Conservation (phyloP, 2,888 invertebrate genomes). For the Drosophila seclusa region DNA sequence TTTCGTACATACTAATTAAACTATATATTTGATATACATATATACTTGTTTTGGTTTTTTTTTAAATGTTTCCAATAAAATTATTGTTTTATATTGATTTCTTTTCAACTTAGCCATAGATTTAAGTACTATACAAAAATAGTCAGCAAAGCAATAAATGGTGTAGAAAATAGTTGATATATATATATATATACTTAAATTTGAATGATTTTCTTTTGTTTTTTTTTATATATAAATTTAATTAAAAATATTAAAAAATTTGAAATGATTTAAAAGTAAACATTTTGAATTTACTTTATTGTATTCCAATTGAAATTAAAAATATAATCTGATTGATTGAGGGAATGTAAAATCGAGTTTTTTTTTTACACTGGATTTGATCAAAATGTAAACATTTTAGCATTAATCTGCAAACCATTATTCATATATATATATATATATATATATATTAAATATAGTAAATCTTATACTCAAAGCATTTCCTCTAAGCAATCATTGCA, state of each 20-base stretch:
- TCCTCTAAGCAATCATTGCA: not conserved
- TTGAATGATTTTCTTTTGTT: not conserved
- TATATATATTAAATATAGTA: not conserved
- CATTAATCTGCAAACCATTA: not conserved
- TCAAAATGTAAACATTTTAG: not conserved
- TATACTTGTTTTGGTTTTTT: not conserved
- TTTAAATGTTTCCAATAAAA: not conserved
- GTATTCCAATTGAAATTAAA: not conserved
- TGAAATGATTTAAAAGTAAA: not conserved
- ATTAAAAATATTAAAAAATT: not conserved
- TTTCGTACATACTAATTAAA: not conserved
- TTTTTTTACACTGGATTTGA: not conserved
- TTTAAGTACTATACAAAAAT: not conserved
- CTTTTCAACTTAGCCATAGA: not conserved
- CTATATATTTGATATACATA: not conserved
- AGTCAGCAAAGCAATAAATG: not conserved
- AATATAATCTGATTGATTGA: not conserved
- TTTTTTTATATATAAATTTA: not conserved
- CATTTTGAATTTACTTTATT: not conserved
- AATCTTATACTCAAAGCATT: not conserved
- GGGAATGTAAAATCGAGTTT: not conserved
- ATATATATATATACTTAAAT: not conserved
- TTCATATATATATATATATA: not conserved
- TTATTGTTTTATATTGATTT: not conserved
- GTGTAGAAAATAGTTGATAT: not conserved